A percentile compares a stretch with the other conserved stretches of the same genome.
Evolutionary conservation across 2,888 invertebrate genomes (phyloP).

Genomic region (Zaprionus lineosus): DNA sequence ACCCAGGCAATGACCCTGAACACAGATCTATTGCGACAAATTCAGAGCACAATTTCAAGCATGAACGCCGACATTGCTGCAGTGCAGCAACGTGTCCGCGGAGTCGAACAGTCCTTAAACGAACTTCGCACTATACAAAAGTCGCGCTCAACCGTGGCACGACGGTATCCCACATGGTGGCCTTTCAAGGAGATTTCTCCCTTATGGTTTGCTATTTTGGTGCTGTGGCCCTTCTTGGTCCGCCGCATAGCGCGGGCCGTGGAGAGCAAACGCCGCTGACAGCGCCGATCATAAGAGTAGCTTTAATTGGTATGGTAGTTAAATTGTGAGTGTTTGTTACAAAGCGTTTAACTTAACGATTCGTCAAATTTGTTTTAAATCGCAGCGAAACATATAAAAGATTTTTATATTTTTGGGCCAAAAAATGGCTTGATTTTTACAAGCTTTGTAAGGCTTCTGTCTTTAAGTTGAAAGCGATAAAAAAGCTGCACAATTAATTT

Average conservation of each 20-base stretch:
- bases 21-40: conserved; percentile 77
- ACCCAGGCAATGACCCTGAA: conserved; percentile 74
- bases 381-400: not conserved
- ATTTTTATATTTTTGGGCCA: too few relatives aligned
- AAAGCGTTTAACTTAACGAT: not conserved
- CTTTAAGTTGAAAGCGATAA: too few relatives aligned
- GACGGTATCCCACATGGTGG: conserved; percentile 84
- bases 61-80: conserved; percentile 80
- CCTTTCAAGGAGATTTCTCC: conserved; percentile 86
- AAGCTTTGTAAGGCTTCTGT: too few relatives aligned
- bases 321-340: conserved; percentile 58
- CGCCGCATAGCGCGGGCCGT: conserved; percentile 66
- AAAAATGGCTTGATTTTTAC: too few relatives aligned
- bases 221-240: conserved; percentile 81
- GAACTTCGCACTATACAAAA: conserved; percentile 68
- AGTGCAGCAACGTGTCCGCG: conserved; percentile 77
- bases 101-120: conserved; percentile 75
- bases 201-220: conserved; percentile 79
- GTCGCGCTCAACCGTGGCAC: not conserved
- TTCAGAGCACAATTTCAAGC: conserved; percentile 76
- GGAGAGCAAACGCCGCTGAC: conserved; percentile 62
- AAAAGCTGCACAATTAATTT: too few relatives aligned
- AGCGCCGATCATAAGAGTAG: conserved; percentile 8
- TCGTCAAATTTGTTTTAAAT: not conserved
- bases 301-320: conserved; percentile 50